Conservation (phyloP, 2,797 vertebrate genomes). For the Macroramphosus scolopax region DNA sequence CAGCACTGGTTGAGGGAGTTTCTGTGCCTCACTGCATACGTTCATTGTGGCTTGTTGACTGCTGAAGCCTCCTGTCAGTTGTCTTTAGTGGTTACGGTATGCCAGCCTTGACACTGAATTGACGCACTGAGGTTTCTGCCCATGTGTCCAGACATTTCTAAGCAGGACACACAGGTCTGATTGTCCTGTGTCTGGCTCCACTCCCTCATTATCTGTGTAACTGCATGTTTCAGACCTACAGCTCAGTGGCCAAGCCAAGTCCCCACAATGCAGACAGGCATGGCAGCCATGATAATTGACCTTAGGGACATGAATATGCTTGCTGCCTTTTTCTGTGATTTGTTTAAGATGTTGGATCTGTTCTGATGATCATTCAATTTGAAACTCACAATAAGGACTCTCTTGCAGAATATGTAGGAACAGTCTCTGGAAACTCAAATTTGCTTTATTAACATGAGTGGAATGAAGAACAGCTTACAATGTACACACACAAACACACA, state of each 20-base stretch:
- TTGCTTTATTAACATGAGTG: neutral
- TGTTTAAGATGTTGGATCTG: slow-evolving; percentile 27
- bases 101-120: slow-evolving; percentile 21
- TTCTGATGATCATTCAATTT: slow-evolving; percentile 26
- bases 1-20: neutral
- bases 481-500: neutral
- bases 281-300: slow-evolving; percentile 51
- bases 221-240: slow-evolving; percentile 69
- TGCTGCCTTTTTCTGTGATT: slow-evolving; percentile 28
- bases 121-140: slow-evolving; percentile 25
- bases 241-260: slow-evolving; percentile 34
- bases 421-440: slow-evolving; percentile 1
- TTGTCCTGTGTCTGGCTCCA: slow-evolving; percentile 64
- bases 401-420: neutral
- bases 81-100: slow-evolving; percentile 26
- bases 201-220: slow-evolving; percentile 71
- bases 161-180: slow-evolving; percentile 62
- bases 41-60: slow-evolving; percentile 19
- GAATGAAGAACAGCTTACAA: neutral
- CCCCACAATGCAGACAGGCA: slow-evolving; percentile 52
- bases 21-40: slow-evolving; percentile 1
- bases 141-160: neutral
- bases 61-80: slow-evolving; percentile 17
- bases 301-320: slow-evolving; percentile 30
- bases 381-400: neutral